Percentiles rank a stretch among this genome's conserved stretches.
These are phyloP conservation scores for Saxidomus purpurata DNA, from an alignment of 1,140 invertebrate species.

Conservation along the genomic window DNA sequence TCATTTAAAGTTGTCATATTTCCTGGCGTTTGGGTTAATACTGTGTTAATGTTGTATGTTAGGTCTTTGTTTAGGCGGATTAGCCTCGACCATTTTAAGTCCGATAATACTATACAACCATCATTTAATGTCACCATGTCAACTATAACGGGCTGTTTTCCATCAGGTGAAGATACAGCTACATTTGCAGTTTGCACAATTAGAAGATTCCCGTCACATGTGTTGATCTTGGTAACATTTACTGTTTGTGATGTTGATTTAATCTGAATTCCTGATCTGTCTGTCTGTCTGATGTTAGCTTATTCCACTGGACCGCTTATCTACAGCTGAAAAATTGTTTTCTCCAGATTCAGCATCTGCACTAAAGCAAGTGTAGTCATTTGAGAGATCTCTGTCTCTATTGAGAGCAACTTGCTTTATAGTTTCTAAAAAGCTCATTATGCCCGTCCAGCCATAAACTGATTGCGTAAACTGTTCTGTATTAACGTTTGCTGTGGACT, in stretches of 20 bases:
- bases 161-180: neutral
- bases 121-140: neutral
- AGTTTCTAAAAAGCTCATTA: neutral
- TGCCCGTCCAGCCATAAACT: neutral
- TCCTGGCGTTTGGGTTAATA: neutral
- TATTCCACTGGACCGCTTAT: neutral
- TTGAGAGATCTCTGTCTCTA: neutral
- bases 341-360: neutral
- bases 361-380: neutral
- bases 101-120: neutral
- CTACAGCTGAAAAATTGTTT: neutral
- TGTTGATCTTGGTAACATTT: neutral
- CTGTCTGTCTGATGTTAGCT: too few relatives aligned
- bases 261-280: neutral
- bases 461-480: neutral
- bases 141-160: neutral
- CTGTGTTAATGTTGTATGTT: neutral
- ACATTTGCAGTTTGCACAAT: neutral
- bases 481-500: neutral
- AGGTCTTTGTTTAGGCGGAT: neutral
- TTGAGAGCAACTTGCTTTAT: neutral
- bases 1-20: neutral
- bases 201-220: too few relatives aligned
- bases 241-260: neutral
- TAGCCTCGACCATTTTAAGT: neutral